Conservation (phyloP, 2,888 invertebrate genomes). For the Cynaeus angustus region DNA sequence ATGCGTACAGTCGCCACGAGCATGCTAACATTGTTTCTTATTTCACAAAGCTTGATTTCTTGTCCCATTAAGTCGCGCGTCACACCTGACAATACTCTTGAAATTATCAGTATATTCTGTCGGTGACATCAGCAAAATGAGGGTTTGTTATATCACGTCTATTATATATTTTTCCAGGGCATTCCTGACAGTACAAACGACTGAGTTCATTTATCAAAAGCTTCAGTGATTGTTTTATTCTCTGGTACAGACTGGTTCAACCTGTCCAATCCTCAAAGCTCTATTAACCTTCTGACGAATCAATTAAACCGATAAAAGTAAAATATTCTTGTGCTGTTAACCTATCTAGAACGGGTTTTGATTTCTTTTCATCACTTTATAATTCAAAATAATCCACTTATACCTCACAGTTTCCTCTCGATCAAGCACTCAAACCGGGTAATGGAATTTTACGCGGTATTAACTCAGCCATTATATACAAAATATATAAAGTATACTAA, state of each 20-base stretch:
- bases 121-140: constrained; percentile 50
- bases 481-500: constrained; percentile 34
- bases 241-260: constrained; percentile 57
- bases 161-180: constrained; percentile 51
- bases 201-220: constrained; percentile 59
- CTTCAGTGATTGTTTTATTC: constrained; percentile 59
- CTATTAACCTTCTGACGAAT: constrained; percentile 40
- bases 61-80: constrained; percentile 36
- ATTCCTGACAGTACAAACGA: constrained; percentile 56
- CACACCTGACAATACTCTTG: constrained; percentile 33
- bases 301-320: constrained; percentile 44
- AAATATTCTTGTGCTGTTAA: constrained; percentile 29
- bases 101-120: constrained; percentile 43
- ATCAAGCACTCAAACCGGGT: constrained; percentile 6
- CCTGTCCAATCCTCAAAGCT: constrained; percentile 52
- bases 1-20: constrained; percentile 62
- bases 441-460: constrained; percentile 12
- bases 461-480: constrained; percentile 4
- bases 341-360: constrained; percentile 25
- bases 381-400: constrained; percentile 17
- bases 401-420: constrained; percentile 5
- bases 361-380: constrained; percentile 31
- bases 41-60: constrained; percentile 35
- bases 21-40: constrained; percentile 56
- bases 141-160: constrained; percentile 55